phyloP scores from a whole-genome alignment of 2,888 invertebrate species.

The Epirrita christyi region DNA sequence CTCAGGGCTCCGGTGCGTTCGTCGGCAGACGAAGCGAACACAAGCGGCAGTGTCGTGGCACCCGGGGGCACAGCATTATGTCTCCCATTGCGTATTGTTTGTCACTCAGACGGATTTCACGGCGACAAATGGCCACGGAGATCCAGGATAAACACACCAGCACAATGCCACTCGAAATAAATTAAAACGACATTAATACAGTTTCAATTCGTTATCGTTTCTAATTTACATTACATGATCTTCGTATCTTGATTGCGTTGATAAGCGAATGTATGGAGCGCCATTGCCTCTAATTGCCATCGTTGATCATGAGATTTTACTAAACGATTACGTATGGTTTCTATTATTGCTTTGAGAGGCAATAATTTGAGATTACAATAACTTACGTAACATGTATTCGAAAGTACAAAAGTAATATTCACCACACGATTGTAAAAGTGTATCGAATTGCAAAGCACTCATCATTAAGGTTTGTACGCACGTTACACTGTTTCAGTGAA shows the following conservation, averaged over 20 bases:
- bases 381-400: conserved; percentile 41
- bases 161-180: conserved; percentile 63
- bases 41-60: conserved; percentile 59
- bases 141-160: conserved; percentile 65
- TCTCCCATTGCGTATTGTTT: conserved; percentile 73
- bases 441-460: conserved; percentile 66
- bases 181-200: conserved; percentile 64
- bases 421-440: conserved; percentile 66
- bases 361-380: conserved; percentile 29
- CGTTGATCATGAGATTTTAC: conserved; percentile 28
- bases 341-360: conserved; percentile 31
- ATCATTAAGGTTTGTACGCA: conserved; percentile 45
- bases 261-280: conserved; percentile 39
- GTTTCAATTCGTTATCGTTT: conserved; percentile 34
- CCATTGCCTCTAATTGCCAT: conserved; percentile 38
- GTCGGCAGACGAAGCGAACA: conserved; percentile 58
- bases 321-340: conserved; percentile 26
- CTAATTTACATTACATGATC: conserved; percentile 38
- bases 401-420: conserved; percentile 56
- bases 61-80: conserved; percentile 70
- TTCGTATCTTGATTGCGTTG: conserved; percentile 34
- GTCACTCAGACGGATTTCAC: conserved; percentile 77
- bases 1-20: conserved; percentile 47
- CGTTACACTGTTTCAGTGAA: conserved; percentile 46
- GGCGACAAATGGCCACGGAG: conserved; percentile 77